Conservation (phyloP, 92 coral and sea anemone genomes). For the Epizoanthus scotinus region DNA sequence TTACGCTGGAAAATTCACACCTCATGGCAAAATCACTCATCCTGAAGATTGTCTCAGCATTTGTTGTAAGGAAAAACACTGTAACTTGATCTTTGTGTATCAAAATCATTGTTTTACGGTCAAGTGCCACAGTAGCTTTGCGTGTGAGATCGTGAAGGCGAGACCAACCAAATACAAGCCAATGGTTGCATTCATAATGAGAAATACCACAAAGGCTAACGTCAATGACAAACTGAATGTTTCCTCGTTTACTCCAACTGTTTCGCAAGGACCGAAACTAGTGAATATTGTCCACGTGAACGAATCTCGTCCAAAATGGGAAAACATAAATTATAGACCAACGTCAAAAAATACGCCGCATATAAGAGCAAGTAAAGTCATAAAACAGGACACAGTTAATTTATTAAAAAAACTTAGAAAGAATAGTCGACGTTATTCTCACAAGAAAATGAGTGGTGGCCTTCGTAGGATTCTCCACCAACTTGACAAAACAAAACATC, state of each 20-base stretch:
- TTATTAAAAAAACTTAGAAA: constrained; percentile 20
- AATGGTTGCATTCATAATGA: constrained; percentile 73
- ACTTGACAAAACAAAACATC: constrained; percentile 23
- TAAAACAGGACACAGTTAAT: constrained; percentile 1
- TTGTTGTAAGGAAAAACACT: constrained; percentile 76
- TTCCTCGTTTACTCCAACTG: constrained; percentile 30
- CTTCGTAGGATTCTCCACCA: constrained; percentile 16
- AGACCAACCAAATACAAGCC: constrained; percentile 74
- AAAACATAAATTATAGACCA: not conserved
- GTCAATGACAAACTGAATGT: constrained; percentile 39
- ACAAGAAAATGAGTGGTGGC: constrained; percentile 17
- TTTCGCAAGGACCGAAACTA: constrained; percentile 38
- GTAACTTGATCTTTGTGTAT: constrained; percentile 90
- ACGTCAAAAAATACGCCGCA: not conserved
- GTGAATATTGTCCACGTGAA: constrained; percentile 67
- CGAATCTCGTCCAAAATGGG: constrained; percentile 41
- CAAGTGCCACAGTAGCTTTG: constrained; percentile 73
- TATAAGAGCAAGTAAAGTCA: not conserved
- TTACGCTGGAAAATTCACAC: constrained; percentile 79
- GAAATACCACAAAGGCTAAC: constrained; percentile 58
- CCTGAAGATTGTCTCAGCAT: constrained; percentile 71
- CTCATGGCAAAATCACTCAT: constrained; percentile 73
- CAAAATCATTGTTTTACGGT: constrained; percentile 88
- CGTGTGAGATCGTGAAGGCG: constrained; percentile 88
- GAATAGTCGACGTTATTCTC: constrained; percentile 10